Conservation (phyloP, 2,113 vertebrate genomes). For the Seriola rivoliana region DNA sequence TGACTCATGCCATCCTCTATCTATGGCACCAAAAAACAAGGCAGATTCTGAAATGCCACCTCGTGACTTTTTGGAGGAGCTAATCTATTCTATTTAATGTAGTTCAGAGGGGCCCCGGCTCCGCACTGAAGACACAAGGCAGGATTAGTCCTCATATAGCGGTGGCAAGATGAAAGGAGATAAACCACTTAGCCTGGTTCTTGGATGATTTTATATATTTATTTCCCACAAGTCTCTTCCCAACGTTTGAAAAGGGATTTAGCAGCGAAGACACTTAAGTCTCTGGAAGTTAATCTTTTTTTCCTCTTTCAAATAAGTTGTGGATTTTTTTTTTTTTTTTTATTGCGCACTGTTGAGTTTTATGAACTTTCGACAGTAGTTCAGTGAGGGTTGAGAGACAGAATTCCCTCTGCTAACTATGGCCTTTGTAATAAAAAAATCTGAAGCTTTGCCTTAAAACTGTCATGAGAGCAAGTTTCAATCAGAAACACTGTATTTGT, state of each 20-base stretch:
- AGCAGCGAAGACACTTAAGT: slow-evolving; percentile 78
- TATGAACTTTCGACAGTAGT: slow-evolving; percentile 70
- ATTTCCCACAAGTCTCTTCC: slow-evolving; percentile 79
- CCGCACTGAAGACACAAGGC: slow-evolving; percentile 76
- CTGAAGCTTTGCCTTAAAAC: background rate
- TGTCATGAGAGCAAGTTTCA: slow-evolving; percentile 10
- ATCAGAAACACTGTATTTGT: slow-evolving; percentile 9
- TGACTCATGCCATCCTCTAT: slow-evolving; percentile 60
- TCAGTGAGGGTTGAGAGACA: slow-evolving; percentile 34
- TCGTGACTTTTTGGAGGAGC: slow-evolving; percentile 77
- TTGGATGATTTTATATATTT: slow-evolving; percentile 84
- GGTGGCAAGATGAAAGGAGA: slow-evolving; percentile 81
- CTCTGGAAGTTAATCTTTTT: slow-evolving; percentile 79
- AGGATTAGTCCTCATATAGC: slow-evolving; percentile 78
- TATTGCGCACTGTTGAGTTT: slow-evolving; percentile 51
- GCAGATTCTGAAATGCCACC: slow-evolving; percentile 77
- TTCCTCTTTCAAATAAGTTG: slow-evolving; percentile 74
- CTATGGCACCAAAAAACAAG: slow-evolving; percentile 53
- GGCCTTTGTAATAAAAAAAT: slow-evolving; percentile 39
- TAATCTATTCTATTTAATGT: slow-evolving; percentile 83
- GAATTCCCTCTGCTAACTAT: slow-evolving; percentile 27
- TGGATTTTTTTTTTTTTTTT: slow-evolving; percentile 49
- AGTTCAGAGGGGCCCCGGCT: slow-evolving; percentile 72
- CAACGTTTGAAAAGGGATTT: slow-evolving; percentile 81
- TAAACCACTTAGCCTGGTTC: slow-evolving; percentile 80